Evolutionary conservation across 2,888 invertebrate species (phyloP), one percentile per base, ranked within the genome.

Genomic region (Cantharis rustica): DNA sequence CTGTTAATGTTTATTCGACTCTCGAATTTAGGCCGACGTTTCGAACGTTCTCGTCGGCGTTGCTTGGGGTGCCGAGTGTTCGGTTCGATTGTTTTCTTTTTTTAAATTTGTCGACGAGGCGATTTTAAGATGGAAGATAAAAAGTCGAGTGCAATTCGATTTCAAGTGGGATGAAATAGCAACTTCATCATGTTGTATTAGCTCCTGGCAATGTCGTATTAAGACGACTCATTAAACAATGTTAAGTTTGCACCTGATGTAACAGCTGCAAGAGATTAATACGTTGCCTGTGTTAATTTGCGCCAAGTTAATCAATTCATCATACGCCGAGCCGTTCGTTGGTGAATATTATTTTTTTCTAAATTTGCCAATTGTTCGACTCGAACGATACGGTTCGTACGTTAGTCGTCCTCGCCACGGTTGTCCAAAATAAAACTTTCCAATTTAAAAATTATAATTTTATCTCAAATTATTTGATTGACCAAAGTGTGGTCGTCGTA

Each of bases 201-300:
- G 47, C 47, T 47, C n/a, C 47, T 47, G 47, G 47, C 47, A 16
- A 13, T 73, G 73, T 73, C 73, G 61, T 63, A 23, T 66, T 75
- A 61, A 75, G 31, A 75, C 71, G 47, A 71, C 66, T 68, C 71
- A 71, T 75, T 75, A 72, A 69, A 63, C 72, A 69, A 72, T 76
- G 17, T 68, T 63, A 66, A 71, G 27, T 76, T 76, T 76, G 68
- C 75, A 76, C 75, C 72, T 76, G 75, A 76, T 72, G 69, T 68
- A 70, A 66, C 75, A 76, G 75, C 75, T 76, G 75, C 75, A 72
- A 26, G 64, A 64, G 72, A 76, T 76, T 72, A 76, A 76, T 72
- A 72, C 69, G 61, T 72, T 16, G 68, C 17, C 26, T 10, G 69
- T 27, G 47, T 47, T 66, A 76, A 72, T 76, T 76, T 76, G 72